Evolutionary conservation across 2,888 invertebrate species (phyloP).

Genomic region (Microdon myrmicae): DNA sequence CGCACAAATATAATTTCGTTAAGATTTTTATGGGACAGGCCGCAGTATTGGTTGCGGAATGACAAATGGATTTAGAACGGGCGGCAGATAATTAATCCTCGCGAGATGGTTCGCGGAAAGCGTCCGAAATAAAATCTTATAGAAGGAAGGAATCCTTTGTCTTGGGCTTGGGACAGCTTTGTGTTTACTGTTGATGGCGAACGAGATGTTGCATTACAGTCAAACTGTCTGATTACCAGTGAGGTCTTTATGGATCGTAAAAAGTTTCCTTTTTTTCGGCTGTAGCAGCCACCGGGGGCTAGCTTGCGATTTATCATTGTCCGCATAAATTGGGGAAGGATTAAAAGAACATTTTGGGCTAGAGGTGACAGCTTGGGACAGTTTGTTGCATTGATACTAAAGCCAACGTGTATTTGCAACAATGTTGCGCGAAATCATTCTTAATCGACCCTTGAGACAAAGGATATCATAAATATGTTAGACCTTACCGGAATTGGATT

Average conservation of each 20-base stretch:
- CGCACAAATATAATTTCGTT: conserved; percentile 45
- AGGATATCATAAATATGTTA: no score
- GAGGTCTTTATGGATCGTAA: conserved; percentile 29
- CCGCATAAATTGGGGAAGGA: conserved; percentile 21
- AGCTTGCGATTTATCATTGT: conserved; percentile 47
- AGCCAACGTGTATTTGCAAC: no score
- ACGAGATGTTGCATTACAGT: conserved; percentile 23
- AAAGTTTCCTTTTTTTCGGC: background rate
- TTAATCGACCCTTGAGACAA: no score
- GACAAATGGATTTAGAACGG: conserved; percentile 45
- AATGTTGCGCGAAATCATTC: no score
- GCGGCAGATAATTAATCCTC: conserved; percentile 45
- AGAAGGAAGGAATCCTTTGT: conserved; percentile 7
- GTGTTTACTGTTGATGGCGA: conserved; percentile 39
- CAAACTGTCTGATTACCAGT: conserved; percentile 19
- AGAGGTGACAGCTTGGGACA: conserved; percentile 17
- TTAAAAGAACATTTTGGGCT: conserved; percentile 11
- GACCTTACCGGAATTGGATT: no score
- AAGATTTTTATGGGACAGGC: conserved; percentile 50
- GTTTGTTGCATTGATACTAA: no score
- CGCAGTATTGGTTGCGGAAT: conserved; percentile 42
- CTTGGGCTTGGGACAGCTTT: conserved; percentile 16
- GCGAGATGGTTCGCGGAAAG: background rate
- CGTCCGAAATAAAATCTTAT: background rate
- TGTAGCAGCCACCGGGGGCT: no score